Conservation (phyloP, 2,888 invertebrate species). For the Cerceris rybyensis region DNA sequence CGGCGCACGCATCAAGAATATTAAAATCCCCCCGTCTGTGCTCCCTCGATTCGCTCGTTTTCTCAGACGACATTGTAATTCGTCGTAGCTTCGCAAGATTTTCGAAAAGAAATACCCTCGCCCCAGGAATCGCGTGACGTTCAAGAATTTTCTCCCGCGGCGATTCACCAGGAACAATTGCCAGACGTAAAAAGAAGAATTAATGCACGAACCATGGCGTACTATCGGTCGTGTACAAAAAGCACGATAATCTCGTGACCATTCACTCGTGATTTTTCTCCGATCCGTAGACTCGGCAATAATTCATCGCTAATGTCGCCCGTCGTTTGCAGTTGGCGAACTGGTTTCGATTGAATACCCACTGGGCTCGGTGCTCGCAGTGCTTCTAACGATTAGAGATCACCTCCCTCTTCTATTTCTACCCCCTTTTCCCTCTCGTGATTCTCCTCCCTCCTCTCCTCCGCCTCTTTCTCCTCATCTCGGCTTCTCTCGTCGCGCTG, state of each 20-base stretch:
- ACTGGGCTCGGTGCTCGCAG: slow-evolving; percentile 16
- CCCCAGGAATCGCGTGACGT: slow-evolving; percentile 44
- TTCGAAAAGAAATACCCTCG: background rate
- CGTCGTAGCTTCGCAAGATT: background rate
- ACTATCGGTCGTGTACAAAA: slow-evolving; percentile 19
- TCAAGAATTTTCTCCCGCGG: slow-evolving; percentile 7
- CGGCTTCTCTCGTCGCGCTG: slow-evolving; percentile 13
- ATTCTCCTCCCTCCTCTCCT: slow-evolving; percentile 7
- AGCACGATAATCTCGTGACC: slow-evolving; percentile 45
- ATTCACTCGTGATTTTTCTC: slow-evolving; percentile 53
- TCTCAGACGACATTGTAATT: no score
- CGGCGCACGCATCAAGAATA: no score
- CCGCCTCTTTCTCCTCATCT: slow-evolving; percentile 5
- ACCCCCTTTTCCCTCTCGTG: slow-evolving; percentile 5
- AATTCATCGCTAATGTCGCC: slow-evolving; percentile 61
- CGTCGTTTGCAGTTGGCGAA: slow-evolving; percentile 45
- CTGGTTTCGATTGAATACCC: slow-evolving; percentile 62
- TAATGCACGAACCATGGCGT: background rate
- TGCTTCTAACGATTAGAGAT: slow-evolving; percentile 53
- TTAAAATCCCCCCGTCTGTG: no score
- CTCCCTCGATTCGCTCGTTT: no score
- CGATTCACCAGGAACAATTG: slow-evolving; percentile 1
- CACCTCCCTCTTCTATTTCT: slow-evolving; percentile 10
- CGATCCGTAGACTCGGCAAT: slow-evolving; percentile 37
- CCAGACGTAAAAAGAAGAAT: slow-evolving; percentile 13